phyloP scores from a whole-genome alignment of 2,113 vertebrate species.

The Pelvicachromis taeniatus region DNA sequence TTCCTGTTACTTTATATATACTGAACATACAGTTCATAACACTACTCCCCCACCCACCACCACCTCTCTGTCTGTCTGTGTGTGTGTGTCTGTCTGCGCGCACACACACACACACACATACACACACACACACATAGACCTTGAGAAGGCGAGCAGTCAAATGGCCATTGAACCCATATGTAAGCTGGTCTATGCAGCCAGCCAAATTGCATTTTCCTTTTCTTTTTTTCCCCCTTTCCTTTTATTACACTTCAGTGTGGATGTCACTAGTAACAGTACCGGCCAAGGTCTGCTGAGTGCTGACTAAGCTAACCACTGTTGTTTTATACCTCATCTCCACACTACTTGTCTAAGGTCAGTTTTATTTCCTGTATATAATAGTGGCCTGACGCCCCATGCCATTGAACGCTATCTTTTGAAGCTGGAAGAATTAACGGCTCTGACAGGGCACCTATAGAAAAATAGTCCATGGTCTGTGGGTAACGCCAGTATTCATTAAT shows the following conservation, averaged over 20 bases:
- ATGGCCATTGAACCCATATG: background rate
- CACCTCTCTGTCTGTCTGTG: background rate
- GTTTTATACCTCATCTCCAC: constrained; percentile 32
- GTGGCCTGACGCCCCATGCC: background rate
- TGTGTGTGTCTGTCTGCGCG: too few relatives aligned
- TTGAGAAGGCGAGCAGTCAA: constrained; percentile 1
- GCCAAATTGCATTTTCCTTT: constrained; percentile 9
- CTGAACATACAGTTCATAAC: background rate
- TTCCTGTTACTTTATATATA: background rate
- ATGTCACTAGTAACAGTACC: background rate
- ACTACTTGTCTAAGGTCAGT: background rate
- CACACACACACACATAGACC: background rate
- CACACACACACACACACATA: too few relatives aligned
- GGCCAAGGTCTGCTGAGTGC: constrained; percentile 42
- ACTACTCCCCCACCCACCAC: background rate
- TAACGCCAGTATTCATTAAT: constrained; percentile 7
- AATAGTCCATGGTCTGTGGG: background rate
- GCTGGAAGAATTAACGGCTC: background rate
- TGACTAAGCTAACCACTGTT: constrained; percentile 32
- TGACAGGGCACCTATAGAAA: background rate
- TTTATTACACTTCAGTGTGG: constrained; percentile 1
- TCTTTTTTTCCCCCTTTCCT: background rate
- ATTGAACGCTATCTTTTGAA: background rate
- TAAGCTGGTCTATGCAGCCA: background rate
- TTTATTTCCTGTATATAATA: constrained; percentile 18